phyloP scores from a whole-genome alignment of 2,797 vertebrate genomes.

The Pangasius macronema region DNA sequence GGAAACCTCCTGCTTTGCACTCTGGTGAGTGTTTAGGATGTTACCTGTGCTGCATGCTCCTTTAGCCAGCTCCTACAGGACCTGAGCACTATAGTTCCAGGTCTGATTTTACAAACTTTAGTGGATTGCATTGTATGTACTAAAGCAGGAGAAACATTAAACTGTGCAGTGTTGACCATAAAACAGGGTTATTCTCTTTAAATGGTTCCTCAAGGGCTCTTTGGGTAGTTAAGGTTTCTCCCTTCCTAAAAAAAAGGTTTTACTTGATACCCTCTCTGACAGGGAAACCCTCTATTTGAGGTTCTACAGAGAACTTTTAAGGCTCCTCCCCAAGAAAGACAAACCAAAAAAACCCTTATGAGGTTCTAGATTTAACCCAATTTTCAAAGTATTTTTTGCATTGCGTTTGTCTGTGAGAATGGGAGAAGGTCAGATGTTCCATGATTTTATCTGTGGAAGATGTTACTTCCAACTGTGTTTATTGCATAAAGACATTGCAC shows the following conservation, averaged over 20 bases:
- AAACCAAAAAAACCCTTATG: background rate
- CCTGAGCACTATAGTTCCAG: background rate
- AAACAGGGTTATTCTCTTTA: background rate
- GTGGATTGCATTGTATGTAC: background rate
- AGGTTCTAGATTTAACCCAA: background rate
- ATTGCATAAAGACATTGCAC: background rate
- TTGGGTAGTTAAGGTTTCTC: background rate
- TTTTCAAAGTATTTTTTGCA: background rate
- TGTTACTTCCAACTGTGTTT: background rate
- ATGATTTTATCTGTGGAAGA: background rate
- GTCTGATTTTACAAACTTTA: background rate
- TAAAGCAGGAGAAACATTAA: background rate
- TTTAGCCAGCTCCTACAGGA: background rate
- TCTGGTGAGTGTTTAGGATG: constrained; percentile 10
- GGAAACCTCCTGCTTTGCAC: background rate
- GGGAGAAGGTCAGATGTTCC: background rate
- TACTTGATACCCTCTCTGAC: background rate
- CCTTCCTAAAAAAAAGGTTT: background rate
- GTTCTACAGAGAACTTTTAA: background rate
- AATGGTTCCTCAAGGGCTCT: background rate
- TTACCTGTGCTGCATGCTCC: background rate
- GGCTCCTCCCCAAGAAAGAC: background rate
- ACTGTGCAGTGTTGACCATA: background rate
- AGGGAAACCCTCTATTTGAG: background rate
- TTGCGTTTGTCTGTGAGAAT: background rate